phyloP scores from a whole-genome alignment of 2,113 vertebrate genomes.

The Acanthisitta chloris region DNA sequence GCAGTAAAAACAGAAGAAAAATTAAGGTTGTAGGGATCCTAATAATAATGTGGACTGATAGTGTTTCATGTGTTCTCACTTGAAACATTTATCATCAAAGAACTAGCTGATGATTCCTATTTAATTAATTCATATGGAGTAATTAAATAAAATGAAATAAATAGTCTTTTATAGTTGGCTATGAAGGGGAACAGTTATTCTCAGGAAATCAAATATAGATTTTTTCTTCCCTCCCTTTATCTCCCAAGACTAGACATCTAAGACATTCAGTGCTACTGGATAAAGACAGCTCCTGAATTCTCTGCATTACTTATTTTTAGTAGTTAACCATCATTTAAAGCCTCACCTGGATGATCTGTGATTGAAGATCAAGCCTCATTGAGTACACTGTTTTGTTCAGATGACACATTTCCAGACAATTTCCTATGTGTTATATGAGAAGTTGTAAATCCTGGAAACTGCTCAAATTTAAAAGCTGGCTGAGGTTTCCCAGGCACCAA shows the following conservation, averaged over 20 bases:
- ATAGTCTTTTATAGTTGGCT: conserved; percentile 73
- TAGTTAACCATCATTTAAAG: conserved; percentile 39
- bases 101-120: conserved; percentile 66
- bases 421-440: conserved; percentile 9
- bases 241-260: not conserved
- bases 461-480: not conserved
- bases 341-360: conserved; percentile 30
- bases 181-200: conserved; percentile 62
- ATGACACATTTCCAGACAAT: conserved; percentile 25
- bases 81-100: conserved; percentile 52
- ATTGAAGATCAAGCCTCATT: conserved; percentile 44
- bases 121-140: conserved; percentile 72
- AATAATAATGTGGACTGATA: conserved; percentile 40
- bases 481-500: not conserved
- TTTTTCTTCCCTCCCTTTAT: not conserved
- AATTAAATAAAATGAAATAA: conserved; percentile 75
- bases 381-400: conserved; percentile 18
- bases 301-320: conserved; percentile 59
- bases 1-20: conserved; percentile 61
- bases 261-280: not conserved
- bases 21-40: conserved; percentile 43
- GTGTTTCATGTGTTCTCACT: conserved; percentile 56
- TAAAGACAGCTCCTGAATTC: not conserved
- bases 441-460: not conserved
- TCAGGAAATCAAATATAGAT: not conserved